A percentile compares a stretch with the other conserved stretches of the same genome.
phyloP scores from a whole-genome alignment of 92 coral and sea anemone genomes.

The Epizoanthus rinbou region DNA sequence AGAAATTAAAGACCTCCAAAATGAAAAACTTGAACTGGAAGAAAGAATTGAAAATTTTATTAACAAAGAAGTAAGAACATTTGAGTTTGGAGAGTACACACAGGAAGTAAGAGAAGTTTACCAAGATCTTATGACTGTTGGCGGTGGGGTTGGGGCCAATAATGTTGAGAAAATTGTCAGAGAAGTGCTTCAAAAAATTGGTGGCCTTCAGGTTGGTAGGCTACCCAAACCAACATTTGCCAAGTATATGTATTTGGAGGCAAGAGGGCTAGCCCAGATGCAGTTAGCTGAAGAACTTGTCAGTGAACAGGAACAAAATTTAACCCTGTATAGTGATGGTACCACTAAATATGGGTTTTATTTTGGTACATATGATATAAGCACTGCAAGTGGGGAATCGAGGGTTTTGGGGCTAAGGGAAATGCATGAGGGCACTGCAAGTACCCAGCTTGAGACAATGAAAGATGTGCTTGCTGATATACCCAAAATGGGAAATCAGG shows the following conservation, averaged over 20 bases:
- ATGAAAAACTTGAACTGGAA: conserved; percentile 35
- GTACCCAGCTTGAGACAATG: conserved; percentile 34
- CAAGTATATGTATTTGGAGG: conserved; percentile 43
- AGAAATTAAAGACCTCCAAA: conserved; percentile 23
- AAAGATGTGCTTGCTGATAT: conserved; percentile 39
- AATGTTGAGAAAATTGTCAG: conserved; percentile 40
- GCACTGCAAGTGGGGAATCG: conserved; percentile 30
- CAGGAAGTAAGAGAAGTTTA: conserved; percentile 39
- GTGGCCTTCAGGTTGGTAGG: conserved; percentile 27
- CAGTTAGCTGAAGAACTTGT: conserved; percentile 38
- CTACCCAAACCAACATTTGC: conserved; percentile 38
- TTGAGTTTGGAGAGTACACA: conserved; percentile 21
- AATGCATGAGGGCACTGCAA: conserved; percentile 40
- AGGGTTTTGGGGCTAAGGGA: conserved; percentile 35
- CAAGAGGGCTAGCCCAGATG: conserved; percentile 44
- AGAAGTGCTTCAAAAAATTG: conserved; percentile 39
- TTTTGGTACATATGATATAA: conserved; percentile 46
- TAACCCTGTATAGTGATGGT: conserved; percentile 45
- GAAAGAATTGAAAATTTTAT: conserved; percentile 39
- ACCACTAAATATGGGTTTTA: conserved; percentile 39
- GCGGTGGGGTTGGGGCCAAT: conserved; percentile 43
- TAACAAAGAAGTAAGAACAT: conserved; percentile 21
- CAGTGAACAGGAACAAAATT: conserved; percentile 11
- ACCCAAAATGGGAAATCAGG: conserved; percentile 13
- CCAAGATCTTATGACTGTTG: conserved; percentile 17